Percentiles rank a stretch among this genome's conserved stretches.
Evolutionary conservation across 1,140 invertebrate genomes (phyloP).

Genomic region (Platyscapa corneri): DNA sequence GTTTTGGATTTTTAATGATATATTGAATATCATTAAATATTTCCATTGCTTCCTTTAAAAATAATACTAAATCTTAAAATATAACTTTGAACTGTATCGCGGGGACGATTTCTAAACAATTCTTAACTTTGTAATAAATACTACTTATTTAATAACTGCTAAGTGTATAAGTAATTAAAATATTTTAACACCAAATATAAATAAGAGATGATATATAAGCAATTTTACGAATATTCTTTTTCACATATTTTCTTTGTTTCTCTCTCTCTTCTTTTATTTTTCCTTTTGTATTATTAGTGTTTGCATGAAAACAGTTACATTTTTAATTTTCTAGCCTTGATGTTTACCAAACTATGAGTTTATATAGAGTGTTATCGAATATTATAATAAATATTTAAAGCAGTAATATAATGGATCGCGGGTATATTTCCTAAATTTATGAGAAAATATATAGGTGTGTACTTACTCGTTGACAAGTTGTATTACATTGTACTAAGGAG

Average conservation of each 20-base stretch:
- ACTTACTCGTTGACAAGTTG: not conserved
- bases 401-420: conserved; percentile 65
- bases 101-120: not conserved
- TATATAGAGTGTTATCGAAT: conserved; percentile 70
- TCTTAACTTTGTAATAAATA: not conserved
- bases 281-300: not conserved
- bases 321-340: conserved; percentile 28
- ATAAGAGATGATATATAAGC: not conserved
- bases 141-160: not conserved
- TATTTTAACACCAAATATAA: not conserved
- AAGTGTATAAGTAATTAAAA: not conserved
- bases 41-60: not conserved
- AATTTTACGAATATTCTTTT: not conserved
- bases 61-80: not conserved
- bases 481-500: not conserved
- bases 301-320: not conserved
- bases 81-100: not conserved
- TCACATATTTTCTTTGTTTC: not conserved
- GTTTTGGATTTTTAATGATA: not conserved
- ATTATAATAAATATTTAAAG: conserved; percentile 70
- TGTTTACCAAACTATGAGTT: conserved; percentile 72
- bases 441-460: not conserved
- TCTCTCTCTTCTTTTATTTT: not conserved
- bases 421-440: not conserved
- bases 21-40: not conserved